Conservation (phyloP, 2,888 invertebrate species). For the Drosophila prolongata region DNA sequence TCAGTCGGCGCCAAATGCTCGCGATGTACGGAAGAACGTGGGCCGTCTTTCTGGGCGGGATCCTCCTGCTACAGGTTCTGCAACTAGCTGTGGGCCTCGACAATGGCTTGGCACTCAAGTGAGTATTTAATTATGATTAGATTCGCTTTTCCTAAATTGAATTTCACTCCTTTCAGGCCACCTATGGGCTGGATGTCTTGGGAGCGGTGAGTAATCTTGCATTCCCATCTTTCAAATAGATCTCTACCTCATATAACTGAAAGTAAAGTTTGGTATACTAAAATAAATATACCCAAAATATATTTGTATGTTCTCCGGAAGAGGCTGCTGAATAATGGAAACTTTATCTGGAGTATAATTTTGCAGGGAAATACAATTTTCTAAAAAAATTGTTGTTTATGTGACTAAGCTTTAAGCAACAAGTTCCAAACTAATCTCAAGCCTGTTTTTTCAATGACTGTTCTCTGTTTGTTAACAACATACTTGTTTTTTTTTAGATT, state of each 20-base stretch:
- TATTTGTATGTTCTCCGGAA: background rate
- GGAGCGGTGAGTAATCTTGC: constrained; percentile 84
- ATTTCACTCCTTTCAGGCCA: constrained; percentile 84
- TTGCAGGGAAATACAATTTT: too few relatives aligned
- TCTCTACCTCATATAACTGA: background rate
- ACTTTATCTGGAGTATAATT: too few relatives aligned
- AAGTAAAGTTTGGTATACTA: background rate
- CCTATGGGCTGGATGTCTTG: constrained; percentile 90
- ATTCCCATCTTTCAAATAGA: too few relatives aligned
- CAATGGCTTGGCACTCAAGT: constrained; percentile 86
- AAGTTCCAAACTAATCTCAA: too few relatives aligned
- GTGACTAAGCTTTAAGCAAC: too few relatives aligned
- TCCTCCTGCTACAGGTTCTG: constrained; percentile 48
- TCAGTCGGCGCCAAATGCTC: constrained; percentile 36
- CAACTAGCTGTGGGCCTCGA: constrained; percentile 82
- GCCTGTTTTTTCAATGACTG: too few relatives aligned
- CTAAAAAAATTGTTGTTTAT: too few relatives aligned
- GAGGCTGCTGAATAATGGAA: too few relatives aligned
- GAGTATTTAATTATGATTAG: constrained; percentile 12
- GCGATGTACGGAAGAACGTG: constrained; percentile 37
- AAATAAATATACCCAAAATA: too few relatives aligned
- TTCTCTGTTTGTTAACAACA: too few relatives aligned
- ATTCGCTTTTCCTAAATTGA: constrained; percentile 13
- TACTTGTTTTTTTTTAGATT: too few relatives aligned
- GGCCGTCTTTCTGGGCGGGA: constrained; percentile 11